Conservation (phyloP, 92 coral and sea anemone genomes). For the Heteractis magnifica region DNA sequence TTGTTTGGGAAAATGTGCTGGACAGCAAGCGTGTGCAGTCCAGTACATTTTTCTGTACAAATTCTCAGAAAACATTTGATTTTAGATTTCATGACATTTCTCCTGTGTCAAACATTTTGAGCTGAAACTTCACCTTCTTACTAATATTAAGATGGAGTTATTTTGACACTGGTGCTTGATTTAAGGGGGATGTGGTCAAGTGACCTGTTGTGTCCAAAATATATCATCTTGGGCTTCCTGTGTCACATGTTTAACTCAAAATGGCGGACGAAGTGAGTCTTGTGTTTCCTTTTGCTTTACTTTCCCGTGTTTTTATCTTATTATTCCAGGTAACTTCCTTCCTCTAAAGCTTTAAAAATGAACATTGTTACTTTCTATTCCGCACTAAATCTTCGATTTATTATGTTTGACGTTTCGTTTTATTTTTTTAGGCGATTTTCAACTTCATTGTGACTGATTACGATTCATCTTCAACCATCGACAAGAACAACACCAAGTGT, state of each 20-base stretch:
- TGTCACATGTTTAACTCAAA: constrained; percentile 15
- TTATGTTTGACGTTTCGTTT: neutral
- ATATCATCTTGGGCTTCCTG: constrained; percentile 10
- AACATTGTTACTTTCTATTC: too few relatives aligned
- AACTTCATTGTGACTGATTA: constrained; percentile 68
- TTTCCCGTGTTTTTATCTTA: constrained; percentile 47
- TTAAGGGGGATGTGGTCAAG: too few relatives aligned
- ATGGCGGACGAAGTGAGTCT: constrained; percentile 57
- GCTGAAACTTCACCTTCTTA: too few relatives aligned
- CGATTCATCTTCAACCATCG: constrained; percentile 60
- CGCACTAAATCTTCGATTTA: neutral
- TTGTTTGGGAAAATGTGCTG: too few relatives aligned
- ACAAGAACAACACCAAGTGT: neutral
- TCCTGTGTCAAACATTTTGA: too few relatives aligned
- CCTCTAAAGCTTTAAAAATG: too few relatives aligned
- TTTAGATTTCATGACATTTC: too few relatives aligned
- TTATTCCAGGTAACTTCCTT: constrained; percentile 38
- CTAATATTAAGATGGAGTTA: too few relatives aligned
- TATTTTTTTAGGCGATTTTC: constrained; percentile 52
- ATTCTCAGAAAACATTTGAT: too few relatives aligned
- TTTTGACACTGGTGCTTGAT: too few relatives aligned
- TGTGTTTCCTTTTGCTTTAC: constrained; percentile 32
- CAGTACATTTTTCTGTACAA: too few relatives aligned
- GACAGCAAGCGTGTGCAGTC: too few relatives aligned
- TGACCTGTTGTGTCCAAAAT: neutral